phyloP scores from a whole-genome alignment of 2,113 vertebrate species.

The western clawed frog (Xenopus tropicalis) region DNA sequence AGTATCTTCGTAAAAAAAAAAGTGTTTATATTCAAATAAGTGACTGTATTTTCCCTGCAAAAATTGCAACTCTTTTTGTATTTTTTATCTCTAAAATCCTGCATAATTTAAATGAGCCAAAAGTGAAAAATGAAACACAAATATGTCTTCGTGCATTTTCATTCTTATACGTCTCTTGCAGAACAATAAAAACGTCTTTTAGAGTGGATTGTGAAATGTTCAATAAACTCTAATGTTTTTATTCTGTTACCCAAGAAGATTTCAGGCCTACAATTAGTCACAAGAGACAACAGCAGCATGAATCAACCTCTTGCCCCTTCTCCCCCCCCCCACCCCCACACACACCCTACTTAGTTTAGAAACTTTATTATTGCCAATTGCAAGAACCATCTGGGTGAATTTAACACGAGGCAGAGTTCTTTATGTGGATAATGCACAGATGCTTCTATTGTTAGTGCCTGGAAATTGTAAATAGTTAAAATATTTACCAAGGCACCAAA shows the following conservation, averaged over 20 bases:
- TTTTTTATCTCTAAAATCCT: too few species aligned
- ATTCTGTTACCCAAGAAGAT: neutral
- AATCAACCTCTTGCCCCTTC: neutral
- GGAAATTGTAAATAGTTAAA: slow-evolving; percentile 99
- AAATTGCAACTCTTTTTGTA: too few species aligned
- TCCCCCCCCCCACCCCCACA: neutral
- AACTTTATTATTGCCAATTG: slow-evolving; percentile 69
- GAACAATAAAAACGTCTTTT: neutral
- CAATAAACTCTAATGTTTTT: neutral
- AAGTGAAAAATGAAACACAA: too few species aligned
- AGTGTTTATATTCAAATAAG: too few species aligned
- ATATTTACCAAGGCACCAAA: slow-evolving; percentile 93
- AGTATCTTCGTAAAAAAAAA: neutral
- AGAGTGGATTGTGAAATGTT: neutral
- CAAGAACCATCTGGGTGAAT: slow-evolving; percentile 87
- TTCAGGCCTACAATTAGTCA: neutral
- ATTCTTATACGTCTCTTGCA: too few species aligned
- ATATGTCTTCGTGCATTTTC: too few species aligned
- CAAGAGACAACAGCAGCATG: neutral
- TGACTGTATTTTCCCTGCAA: too few species aligned
- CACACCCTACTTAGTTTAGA: slow-evolving; percentile 30
- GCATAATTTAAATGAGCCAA: too few species aligned
- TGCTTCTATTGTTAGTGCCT: slow-evolving; percentile 89
- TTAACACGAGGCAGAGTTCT: slow-evolving; percentile 65
- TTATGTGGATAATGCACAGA: slow-evolving; percentile 79